Evolutionary conservation across 2,113 vertebrate species (phyloP).

Genomic region (Monopterus albus): DNA sequence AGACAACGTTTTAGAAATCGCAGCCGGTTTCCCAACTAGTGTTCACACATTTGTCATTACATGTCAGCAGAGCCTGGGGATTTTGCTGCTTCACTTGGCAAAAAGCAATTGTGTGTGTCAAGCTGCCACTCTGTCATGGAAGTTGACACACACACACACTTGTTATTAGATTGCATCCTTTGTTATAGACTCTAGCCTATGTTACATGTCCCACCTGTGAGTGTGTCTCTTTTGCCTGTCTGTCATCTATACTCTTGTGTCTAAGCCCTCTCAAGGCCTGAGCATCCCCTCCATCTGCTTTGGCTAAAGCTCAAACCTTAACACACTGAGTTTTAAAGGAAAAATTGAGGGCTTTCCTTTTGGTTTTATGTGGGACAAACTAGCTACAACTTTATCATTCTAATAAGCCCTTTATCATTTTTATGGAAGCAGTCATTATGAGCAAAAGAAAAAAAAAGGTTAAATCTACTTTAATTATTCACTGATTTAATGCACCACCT

Average conservation of each 20-base stretch:
- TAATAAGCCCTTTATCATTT: no score
- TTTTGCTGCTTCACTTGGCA: constrained; percentile 64
- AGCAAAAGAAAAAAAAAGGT: no score
- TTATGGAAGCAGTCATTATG: no score
- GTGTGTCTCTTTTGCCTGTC: constrained; percentile 1
- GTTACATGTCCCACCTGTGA: constrained; percentile 37
- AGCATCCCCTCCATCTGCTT: constrained; percentile 23
- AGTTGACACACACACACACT: constrained; percentile 41
- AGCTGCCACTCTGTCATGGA: constrained; percentile 26
- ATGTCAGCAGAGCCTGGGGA: constrained; percentile 53
- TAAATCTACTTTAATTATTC: no score
- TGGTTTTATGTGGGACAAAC: not conserved
- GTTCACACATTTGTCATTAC: constrained; percentile 70
- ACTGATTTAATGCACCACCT: no score
- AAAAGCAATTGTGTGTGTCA: constrained; percentile 61
- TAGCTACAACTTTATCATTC: not conserved
- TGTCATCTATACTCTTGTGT: constrained; percentile 38
- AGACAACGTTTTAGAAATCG: constrained; percentile 67
- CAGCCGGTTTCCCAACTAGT: constrained; percentile 47
- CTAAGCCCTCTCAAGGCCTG: constrained; percentile 53
- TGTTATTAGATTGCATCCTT: constrained; percentile 38
- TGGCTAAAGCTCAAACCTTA: constrained; percentile 22
- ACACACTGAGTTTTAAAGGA: constrained; percentile 11
- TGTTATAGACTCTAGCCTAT: constrained; percentile 17
- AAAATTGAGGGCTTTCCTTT: not conserved